These are phyloP conservation scores for Clamator glandarius DNA, from an alignment of 2,797 vertebrate genomes.

Conservation along the genomic window DNA sequence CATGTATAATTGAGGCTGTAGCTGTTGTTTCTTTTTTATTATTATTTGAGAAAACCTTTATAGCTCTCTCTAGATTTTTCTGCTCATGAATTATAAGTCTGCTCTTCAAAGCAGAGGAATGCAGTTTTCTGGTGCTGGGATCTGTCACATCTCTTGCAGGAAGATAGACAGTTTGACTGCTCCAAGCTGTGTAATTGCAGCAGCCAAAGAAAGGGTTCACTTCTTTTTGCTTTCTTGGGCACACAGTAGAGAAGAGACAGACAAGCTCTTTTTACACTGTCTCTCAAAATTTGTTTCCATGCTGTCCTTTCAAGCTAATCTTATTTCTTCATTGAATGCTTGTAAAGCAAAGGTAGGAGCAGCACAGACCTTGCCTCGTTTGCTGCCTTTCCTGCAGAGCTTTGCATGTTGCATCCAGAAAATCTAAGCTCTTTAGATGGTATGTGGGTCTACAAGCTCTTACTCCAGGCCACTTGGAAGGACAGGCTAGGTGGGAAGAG, in stretches of 20 bases:
- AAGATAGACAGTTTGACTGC: constrained; percentile 37
- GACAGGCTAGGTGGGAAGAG: background rate
- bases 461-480: background rate
- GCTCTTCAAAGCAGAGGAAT: constrained; percentile 18
- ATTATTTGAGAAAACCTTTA: constrained; percentile 30
- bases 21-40: background rate
- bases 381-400: fast-evolving
- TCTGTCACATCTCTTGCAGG: constrained; percentile 24
- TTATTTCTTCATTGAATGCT: background rate
- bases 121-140: background rate
- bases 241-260: background rate
- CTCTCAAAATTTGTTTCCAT: background rate
- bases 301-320: background rate
- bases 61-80: constrained; percentile 27
- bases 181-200: constrained; percentile 19
- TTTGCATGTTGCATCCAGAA: background rate
- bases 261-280: background rate
- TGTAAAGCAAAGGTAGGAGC: background rate
- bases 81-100: constrained; percentile 44
- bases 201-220: background rate
- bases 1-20: background rate
- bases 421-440: background rate
- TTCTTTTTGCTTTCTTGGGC: constrained; percentile 12
- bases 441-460: background rate
- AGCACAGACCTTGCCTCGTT: background rate